Evolutionary conservation across 2,888 invertebrate genomes (phyloP).

Genomic region (Cryptocheilus praepositus): DNA sequence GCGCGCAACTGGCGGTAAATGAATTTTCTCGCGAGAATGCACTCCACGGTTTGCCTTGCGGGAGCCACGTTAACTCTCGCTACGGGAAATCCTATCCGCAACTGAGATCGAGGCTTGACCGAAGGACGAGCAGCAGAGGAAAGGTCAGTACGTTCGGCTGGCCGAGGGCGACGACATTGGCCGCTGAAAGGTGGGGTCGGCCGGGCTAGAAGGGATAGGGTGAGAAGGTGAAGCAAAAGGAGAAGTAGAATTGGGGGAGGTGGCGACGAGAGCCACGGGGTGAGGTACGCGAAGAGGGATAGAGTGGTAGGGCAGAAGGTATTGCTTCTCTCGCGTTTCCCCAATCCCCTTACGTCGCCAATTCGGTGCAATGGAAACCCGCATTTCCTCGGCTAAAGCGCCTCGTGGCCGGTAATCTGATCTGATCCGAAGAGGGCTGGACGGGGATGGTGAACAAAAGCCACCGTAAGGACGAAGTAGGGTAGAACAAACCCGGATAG

Average conservation of each 20-base stretch:
- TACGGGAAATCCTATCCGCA: slow-evolving; percentile 17
- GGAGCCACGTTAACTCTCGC: slow-evolving; percentile 1
- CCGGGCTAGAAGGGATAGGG: background rate
- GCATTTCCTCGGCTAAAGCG: slow-evolving; percentile 61
- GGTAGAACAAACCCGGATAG: slow-evolving; percentile 62
- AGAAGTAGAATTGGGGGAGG: slow-evolving; percentile 10
- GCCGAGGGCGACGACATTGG: too few species aligned
- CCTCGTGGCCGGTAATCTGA: slow-evolving; percentile 66
- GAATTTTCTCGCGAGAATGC: background rate
- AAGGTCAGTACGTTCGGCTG: slow-evolving; percentile 2
- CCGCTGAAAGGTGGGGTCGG: background rate
- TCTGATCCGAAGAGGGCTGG: slow-evolving; percentile 59
- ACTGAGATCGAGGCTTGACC: slow-evolving; percentile 21
- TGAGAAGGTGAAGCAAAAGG: slow-evolving; percentile 4
- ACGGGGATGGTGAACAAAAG: slow-evolving; percentile 61
- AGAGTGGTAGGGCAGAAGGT: slow-evolving; percentile 28
- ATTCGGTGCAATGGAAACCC: slow-evolving; percentile 66
- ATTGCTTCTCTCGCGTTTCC: slow-evolving; percentile 41
- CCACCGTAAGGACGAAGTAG: slow-evolving; percentile 57
- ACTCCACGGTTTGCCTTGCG: background rate
- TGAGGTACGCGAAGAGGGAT: background rate
- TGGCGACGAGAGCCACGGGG: background rate
- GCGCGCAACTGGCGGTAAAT: slow-evolving; percentile 4
- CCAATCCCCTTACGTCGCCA: slow-evolving; percentile 61
- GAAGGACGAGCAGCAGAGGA: slow-evolving; percentile 12